These are phyloP conservation scores for Enchytraeus crypticus DNA, from an alignment of 2,888 invertebrate species.

Conservation along the genomic window DNA sequence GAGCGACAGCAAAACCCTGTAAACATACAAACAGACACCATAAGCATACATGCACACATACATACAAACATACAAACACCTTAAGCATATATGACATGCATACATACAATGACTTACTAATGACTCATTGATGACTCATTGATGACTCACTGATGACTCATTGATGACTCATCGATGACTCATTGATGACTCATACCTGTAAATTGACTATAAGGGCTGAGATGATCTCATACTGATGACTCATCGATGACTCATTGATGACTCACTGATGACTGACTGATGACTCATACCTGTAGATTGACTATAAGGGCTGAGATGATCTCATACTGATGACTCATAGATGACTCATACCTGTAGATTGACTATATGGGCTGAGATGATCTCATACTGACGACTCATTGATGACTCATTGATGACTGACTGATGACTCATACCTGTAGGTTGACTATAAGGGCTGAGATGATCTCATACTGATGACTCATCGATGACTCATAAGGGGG, in stretches of 20 bases:
- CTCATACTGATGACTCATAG: slow-evolving; percentile 10
- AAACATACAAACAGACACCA: no score
- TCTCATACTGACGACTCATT: slow-evolving; percentile 11
- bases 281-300: slow-evolving; percentile 21
- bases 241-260: no score
- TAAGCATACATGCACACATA: no score
- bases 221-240: no score
- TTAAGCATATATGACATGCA: no score
- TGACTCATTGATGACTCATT: no score
- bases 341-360: slow-evolving; percentile 13
- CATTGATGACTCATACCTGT: no score
- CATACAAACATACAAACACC: no score
- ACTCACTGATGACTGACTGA: not conserved
- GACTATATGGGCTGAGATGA: slow-evolving; percentile 11
- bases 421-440: slow-evolving; percentile 12
- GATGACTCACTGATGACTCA: no score
- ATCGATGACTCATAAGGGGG: slow-evolving; percentile 17
- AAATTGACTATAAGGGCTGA: slow-evolving; percentile 12
- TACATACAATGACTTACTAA: no score
- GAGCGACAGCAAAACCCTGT: slow-evolving; percentile 15
- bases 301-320: slow-evolving; percentile 12
- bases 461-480: slow-evolving; percentile 10
- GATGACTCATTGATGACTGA: no score
- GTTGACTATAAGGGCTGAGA: slow-evolving; percentile 13
- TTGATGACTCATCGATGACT: no score